Conservation (phyloP, 2,113 vertebrate species). For the Cyphomyrus discorhynchus region DNA sequence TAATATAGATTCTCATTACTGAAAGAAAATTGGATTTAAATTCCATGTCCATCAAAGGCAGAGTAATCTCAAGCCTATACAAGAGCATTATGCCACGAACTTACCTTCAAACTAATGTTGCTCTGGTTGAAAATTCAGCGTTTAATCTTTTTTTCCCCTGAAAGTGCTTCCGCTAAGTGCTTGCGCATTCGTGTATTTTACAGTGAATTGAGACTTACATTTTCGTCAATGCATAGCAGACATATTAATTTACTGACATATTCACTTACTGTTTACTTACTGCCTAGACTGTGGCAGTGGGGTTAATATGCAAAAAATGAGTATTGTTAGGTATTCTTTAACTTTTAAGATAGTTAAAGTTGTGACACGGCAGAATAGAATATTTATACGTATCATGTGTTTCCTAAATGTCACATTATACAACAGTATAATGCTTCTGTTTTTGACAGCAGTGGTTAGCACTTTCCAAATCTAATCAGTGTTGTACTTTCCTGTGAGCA, state of each 20-base stretch:
- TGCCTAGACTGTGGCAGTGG: neutral
- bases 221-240: neutral
- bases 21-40: constrained; percentile 62
- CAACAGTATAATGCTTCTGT: neutral
- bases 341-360: neutral
- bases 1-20: constrained; percentile 56
- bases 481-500: neutral
- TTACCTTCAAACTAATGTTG: constrained; percentile 45
- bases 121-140: constrained; percentile 15
- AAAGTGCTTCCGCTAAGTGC: neutral
- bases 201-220: neutral
- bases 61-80: constrained; percentile 47
- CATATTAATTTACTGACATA: neutral
- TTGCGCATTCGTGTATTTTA: neutral
- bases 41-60: constrained; percentile 52
- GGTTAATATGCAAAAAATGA: neutral
- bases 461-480: neutral
- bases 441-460: neutral
- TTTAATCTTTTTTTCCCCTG: neutral
- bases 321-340: neutral
- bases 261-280: neutral
- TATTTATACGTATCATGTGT: neutral
- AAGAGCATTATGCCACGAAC: constrained; percentile 29
- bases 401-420: neutral
- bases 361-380: neutral